Evolutionary conservation across 1,140 invertebrate species (phyloP).

Genomic region (Macrocentrus cingulum): DNA sequence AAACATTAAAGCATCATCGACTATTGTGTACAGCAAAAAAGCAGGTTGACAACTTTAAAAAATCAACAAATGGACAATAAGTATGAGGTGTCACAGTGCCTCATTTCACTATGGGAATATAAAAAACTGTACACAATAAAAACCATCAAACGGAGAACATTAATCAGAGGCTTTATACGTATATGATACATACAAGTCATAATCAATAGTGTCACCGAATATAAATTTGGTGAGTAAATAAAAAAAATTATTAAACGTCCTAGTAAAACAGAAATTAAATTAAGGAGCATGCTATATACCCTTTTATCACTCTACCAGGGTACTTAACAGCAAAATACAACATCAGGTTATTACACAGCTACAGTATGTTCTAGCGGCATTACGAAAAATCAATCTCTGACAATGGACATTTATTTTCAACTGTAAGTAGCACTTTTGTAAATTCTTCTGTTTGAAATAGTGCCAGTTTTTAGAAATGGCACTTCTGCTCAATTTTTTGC

Average conservation of each 20-base stretch:
- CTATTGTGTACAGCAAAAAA: conserved; percentile 57
- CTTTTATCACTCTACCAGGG: too few relatives aligned
- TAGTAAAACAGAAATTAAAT: too few relatives aligned
- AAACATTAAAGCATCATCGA: conserved; percentile 45
- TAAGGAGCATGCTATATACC: too few relatives aligned
- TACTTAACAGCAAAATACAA: not conserved
- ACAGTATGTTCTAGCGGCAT: conserved; percentile 8
- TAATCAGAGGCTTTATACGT: too few relatives aligned
- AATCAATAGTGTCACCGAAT: too few relatives aligned
- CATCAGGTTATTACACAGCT: not conserved
- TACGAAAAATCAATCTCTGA: conserved; percentile 28
- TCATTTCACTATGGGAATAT: not conserved
- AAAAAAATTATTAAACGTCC: too few relatives aligned
- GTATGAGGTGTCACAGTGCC: not conserved
- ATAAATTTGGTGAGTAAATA: too few relatives aligned
- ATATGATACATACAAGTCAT: too few relatives aligned
- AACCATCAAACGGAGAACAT: too few relatives aligned
- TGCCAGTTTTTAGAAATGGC: too few relatives aligned
- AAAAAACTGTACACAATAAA: not conserved
- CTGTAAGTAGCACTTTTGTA: not conserved
- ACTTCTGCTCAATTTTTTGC: too few relatives aligned
- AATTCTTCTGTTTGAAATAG: too few relatives aligned
- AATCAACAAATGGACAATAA: conserved; percentile 16
- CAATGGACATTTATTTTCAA: conserved; percentile 14
- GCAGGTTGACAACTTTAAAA: conserved; percentile 42